These are phyloP conservation scores for Indri indri DNA, from an alignment of 2,113 vertebrate genomes.

Conservation along the genomic window DNA sequence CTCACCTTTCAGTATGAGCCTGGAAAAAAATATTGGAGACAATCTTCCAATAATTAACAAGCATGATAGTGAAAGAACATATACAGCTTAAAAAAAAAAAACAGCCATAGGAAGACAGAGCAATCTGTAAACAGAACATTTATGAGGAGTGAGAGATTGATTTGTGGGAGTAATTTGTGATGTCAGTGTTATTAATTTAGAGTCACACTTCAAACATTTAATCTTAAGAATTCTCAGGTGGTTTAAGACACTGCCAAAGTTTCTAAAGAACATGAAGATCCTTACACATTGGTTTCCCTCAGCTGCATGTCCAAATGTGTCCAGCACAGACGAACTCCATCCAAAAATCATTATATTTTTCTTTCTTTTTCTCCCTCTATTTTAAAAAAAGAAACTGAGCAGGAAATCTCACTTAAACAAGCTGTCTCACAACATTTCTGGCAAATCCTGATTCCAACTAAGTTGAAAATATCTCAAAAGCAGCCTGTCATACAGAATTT, in stretches of 20 bases:
- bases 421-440: slow-evolving; percentile 81
- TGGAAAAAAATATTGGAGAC: slow-evolving; percentile 26
- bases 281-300: slow-evolving; percentile 7
- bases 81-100: slow-evolving; percentile 6
- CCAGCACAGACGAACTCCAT: slow-evolving; percentile 63
- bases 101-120: neutral
- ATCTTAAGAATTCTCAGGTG: slow-evolving; percentile 41
- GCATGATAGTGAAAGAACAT: neutral
- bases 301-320: slow-evolving; percentile 63
- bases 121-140: slow-evolving; percentile 50
- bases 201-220: slow-evolving; percentile 49
- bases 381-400: slow-evolving; percentile 76
- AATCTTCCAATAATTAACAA: slow-evolving; percentile 46
- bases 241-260: slow-evolving; percentile 54
- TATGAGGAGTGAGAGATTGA: slow-evolving; percentile 36
- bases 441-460: slow-evolving; percentile 76
- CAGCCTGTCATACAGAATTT: slow-evolving; percentile 77
- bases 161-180: slow-evolving; percentile 21
- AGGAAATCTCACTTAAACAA: slow-evolving; percentile 83
- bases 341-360: slow-evolving; percentile 69
- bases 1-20: neutral
- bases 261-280: slow-evolving; percentile 50
- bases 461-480: slow-evolving; percentile 80
- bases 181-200: slow-evolving; percentile 51
- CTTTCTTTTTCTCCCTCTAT: slow-evolving; percentile 49